Percentiles rank a stretch among this genome's conserved stretches.
phyloP scores from a whole-genome alignment of 2,888 invertebrate species.

The Thymelicus acteon region DNA sequence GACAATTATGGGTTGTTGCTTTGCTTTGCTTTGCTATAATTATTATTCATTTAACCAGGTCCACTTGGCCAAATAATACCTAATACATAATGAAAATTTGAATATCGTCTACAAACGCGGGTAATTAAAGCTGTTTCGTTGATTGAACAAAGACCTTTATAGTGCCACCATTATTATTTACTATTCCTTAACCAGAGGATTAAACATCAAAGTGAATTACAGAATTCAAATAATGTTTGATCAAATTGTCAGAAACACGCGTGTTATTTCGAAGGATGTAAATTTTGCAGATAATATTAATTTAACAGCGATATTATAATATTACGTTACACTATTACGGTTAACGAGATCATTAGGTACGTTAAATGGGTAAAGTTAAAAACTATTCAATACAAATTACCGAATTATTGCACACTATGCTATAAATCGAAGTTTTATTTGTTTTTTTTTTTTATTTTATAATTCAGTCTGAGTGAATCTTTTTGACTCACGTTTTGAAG shows the following conservation, averaged over 20 bases:
- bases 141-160: slow-evolving; percentile 30
- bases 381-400: no score
- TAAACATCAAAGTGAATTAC: slow-evolving; percentile 53
- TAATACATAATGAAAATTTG: slow-evolving; percentile 15
- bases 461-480: no score
- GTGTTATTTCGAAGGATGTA: slow-evolving; percentile 54
- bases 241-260: slow-evolving; percentile 56
- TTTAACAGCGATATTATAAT: slow-evolving; percentile 7
- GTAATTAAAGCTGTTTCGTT: slow-evolving; percentile 25
- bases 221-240: slow-evolving; percentile 52
- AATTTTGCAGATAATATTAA: slow-evolving; percentile 60
- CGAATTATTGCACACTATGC: no score
- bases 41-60: no score
- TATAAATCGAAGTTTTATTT: no score
- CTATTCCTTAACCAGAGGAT: slow-evolving; percentile 26
- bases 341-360: not conserved
- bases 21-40: no score
- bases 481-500: no score
- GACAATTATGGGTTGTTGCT: no score
- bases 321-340: slow-evolving; percentile 4
- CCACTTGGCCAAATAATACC: no score
- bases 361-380: no score
- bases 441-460: no score
- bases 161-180: slow-evolving; percentile 20
- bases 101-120: slow-evolving; percentile 27